These are phyloP conservation scores for Aphidius gifuensis DNA, from an alignment of 1,140 invertebrate species.

Conservation along the genomic window DNA sequence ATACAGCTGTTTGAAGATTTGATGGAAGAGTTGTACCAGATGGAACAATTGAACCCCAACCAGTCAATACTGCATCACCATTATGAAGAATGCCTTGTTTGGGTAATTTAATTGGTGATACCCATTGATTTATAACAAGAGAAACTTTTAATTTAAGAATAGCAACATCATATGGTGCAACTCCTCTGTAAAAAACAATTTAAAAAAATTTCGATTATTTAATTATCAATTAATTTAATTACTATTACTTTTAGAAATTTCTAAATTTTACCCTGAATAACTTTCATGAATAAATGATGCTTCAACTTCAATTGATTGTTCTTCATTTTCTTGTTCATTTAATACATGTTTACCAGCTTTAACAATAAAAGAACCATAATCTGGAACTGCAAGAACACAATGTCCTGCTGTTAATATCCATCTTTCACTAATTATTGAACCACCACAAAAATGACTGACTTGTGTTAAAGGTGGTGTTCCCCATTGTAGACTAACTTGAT, in stretches of 20 bases:
- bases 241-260: slow-evolving; percentile 3
- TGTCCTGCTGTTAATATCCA: slow-evolving; percentile 59
- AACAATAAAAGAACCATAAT: slow-evolving; percentile 33
- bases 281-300: slow-evolving; percentile 40
- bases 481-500: slow-evolving; percentile 50
- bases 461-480: slow-evolving; percentile 19
- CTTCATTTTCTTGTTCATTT: slow-evolving; percentile 34
- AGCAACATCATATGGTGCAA: slow-evolving; percentile 57
- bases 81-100: slow-evolving; percentile 44
- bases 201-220: background rate
- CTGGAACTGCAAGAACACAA: slow-evolving; percentile 39
- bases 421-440: slow-evolving; percentile 49
- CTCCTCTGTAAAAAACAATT: slow-evolving; percentile 28
- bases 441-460: slow-evolving; percentile 53
- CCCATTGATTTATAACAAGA: slow-evolving; percentile 48
- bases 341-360: slow-evolving; percentile 50
- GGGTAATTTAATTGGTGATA: slow-evolving; percentile 48
- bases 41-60: slow-evolving; percentile 53
- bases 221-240: background rate
- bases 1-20: slow-evolving; percentile 47
- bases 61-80: slow-evolving; percentile 50
- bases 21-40: slow-evolving; percentile 41
- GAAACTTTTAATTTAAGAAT: slow-evolving; percentile 53
- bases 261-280: slow-evolving; percentile 36
- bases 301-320: slow-evolving; percentile 40